These are phyloP conservation scores for Cephonodes hylas DNA, from an alignment of 2,888 invertebrate species.

Conservation along the genomic window DNA sequence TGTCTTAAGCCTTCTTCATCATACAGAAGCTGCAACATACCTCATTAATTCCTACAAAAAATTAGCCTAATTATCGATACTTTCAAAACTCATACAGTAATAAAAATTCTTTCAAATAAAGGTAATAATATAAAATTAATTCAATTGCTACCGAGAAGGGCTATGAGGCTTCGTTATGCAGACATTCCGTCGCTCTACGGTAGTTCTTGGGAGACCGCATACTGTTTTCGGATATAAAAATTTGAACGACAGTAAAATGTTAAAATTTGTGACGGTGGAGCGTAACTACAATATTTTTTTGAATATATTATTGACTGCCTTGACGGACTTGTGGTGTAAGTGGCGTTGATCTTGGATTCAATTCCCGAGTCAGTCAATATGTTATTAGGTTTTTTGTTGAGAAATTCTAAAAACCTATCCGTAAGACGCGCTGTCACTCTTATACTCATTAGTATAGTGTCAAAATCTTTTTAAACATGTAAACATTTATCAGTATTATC, in stretches of 20 bases:
- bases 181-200: constrained; percentile 35
- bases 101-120: constrained; percentile 19
- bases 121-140: constrained; percentile 42
- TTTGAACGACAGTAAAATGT: constrained; percentile 15
- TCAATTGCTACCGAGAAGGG: constrained; percentile 49
- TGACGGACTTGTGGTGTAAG: no score
- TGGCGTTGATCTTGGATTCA: no score
- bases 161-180: constrained; percentile 31
- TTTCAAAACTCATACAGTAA: constrained; percentile 12
- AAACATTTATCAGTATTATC: no score
- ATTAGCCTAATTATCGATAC: not conserved
- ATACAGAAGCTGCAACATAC: not conserved
- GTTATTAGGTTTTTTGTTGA: no score
- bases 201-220: constrained; percentile 26
- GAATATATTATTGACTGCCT: not conserved
- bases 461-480: no score
- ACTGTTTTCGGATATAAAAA: constrained; percentile 31
- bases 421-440: no score
- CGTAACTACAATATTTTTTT: not conserved
- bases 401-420: no score
- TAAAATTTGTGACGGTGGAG: not conserved
- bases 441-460: no score
- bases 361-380: no score
- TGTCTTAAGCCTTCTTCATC: no score
- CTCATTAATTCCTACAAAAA: not conserved